Percentiles rank a stretch among this genome's conserved stretches.
These are phyloP conservation scores for Pantherophis guttatus DNA, from an alignment of 2,113 vertebrate species.

Conservation along the genomic window DNA sequence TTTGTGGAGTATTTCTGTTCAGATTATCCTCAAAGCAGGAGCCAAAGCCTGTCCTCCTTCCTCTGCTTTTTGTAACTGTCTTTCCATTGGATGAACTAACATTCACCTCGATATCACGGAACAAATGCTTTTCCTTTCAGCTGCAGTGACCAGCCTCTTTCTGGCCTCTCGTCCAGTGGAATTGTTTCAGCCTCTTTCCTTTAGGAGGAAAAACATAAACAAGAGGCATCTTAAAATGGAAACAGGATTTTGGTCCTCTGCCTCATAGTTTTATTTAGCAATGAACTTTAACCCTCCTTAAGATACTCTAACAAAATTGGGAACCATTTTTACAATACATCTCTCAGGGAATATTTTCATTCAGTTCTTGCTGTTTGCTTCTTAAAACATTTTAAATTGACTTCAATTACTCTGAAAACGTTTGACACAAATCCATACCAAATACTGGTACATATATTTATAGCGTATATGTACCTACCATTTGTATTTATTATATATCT, in stretches of 20 bases:
- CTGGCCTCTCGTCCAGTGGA: slow-evolving; percentile 67
- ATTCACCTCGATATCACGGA: slow-evolving; percentile 56
- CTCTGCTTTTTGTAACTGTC: slow-evolving; percentile 44
- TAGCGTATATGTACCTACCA: background rate
- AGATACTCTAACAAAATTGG: slow-evolving; percentile 69
- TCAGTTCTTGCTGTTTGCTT: slow-evolving; percentile 64
- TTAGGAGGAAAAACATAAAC: slow-evolving; percentile 74
- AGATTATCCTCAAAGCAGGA: slow-evolving; percentile 42
- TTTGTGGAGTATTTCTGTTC: background rate
- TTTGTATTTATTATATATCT: background rate
- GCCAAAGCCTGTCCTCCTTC: slow-evolving; percentile 42
- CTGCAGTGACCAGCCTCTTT: slow-evolving; percentile 65
- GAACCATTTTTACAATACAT: slow-evolving; percentile 59
- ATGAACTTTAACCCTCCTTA: slow-evolving; percentile 78
- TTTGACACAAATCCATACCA: background rate
- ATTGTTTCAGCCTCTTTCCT: slow-evolving; percentile 75
- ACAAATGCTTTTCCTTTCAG: slow-evolving; percentile 61
- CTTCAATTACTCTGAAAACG: background rate
- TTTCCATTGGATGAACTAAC: slow-evolving; percentile 57
- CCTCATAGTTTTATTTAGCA: slow-evolving; percentile 76
- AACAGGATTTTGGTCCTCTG: slow-evolving; percentile 77
- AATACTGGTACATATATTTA: background rate
- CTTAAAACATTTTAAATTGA: slow-evolving; percentile 58
- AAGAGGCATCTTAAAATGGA: slow-evolving; percentile 76
- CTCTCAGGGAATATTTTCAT: slow-evolving; percentile 71